Conservation (phyloP, 2,888 invertebrate genomes). For the Clostera curtula region DNA sequence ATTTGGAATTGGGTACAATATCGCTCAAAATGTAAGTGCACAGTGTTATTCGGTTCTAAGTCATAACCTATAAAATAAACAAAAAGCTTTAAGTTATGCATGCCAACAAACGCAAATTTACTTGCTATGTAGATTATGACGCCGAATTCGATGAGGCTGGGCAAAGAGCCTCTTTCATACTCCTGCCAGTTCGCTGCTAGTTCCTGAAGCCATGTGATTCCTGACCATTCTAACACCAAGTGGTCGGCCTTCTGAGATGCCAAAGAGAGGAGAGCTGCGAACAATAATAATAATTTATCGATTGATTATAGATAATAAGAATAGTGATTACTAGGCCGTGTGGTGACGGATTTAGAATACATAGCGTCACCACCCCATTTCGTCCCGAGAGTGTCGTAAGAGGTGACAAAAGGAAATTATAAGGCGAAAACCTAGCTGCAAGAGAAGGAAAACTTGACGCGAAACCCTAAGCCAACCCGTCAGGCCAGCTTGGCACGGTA, state of each 20-base stretch:
- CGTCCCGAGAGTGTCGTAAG: too few relatives aligned
- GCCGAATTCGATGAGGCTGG: conserved; percentile 86
- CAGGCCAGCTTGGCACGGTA: too few relatives aligned
- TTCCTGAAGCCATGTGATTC: conserved; percentile 83
- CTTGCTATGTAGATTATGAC: conserved; percentile 93
- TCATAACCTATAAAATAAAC: conserved; percentile 1
- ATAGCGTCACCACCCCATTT: too few relatives aligned
- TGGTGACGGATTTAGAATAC: too few relatives aligned
- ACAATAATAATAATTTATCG: conserved; percentile 6
- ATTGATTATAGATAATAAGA: not conserved
- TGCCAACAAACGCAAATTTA: conserved; percentile 70
- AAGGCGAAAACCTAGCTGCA: too few relatives aligned
- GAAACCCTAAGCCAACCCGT: too few relatives aligned
- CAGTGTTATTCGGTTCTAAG: too few relatives aligned
- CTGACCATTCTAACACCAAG: conserved; percentile 85
- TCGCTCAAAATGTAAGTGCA: too few relatives aligned
- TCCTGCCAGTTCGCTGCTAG: conserved; percentile 85
- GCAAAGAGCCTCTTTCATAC: conserved; percentile 84
- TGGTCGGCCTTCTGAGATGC: conserved; percentile 95
- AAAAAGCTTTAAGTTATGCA: conserved; percentile 27
- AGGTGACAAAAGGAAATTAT: too few relatives aligned
- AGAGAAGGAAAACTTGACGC: too few relatives aligned
- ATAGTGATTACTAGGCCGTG: too few relatives aligned
- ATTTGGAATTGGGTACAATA: too few relatives aligned
- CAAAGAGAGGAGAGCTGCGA: conserved; percentile 89